Evolutionary conservation across 2,888 invertebrate genomes (phyloP), one percentile per base, ranked within the genome.

Genomic region (Monopis laevigella): DNA sequence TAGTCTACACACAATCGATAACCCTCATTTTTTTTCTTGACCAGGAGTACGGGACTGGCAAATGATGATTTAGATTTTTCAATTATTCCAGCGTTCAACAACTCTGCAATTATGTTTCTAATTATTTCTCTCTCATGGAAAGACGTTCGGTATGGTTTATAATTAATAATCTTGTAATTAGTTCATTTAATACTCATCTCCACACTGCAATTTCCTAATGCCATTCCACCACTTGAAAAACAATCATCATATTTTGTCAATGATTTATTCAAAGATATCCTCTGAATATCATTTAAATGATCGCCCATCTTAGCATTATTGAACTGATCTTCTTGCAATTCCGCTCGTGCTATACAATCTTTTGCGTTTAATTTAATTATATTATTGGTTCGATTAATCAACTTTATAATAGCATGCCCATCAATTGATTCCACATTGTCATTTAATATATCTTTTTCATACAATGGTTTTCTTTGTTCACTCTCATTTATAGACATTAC

Each of bases 161-260:
- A n/a, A n/a, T n/a, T n/a, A n/a, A n/a, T n/a, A n/a, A 43, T 12
- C 18, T 45, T 45, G 2, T 44, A 19, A 21, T 42, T 21, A 4
- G 41, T 47, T 5, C 44, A 34, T 16, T 43, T 41, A 1, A 45
- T 45, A n/a, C n/a, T n/a, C n/a, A n/a, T n/a, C n/a, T n/a, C n/a
- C n/a, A n/a, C n/a, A n/a, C n/a, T n/a, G n/a, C n/a, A n/a, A n/a
- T n/a, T n/a, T n/a, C n/a, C n/a, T n/a, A 47, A n/a, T 30, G 30
- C 41, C 41, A 43, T 26, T 2, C 42, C 32, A 26, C 44, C 35
- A 8, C 42, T 42, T 13, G 47, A 40, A 12, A 47, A 47, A 30
- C 45, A 47, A 19, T 44, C 18, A 7, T 39, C 13, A 35, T 32
- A 47, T 16, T 41, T 16, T 8, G 2, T 3, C 8, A 46, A 14